Evolutionary conservation across 2,888 invertebrate species (phyloP).

Genomic region (Neelides folsomi): DNA sequence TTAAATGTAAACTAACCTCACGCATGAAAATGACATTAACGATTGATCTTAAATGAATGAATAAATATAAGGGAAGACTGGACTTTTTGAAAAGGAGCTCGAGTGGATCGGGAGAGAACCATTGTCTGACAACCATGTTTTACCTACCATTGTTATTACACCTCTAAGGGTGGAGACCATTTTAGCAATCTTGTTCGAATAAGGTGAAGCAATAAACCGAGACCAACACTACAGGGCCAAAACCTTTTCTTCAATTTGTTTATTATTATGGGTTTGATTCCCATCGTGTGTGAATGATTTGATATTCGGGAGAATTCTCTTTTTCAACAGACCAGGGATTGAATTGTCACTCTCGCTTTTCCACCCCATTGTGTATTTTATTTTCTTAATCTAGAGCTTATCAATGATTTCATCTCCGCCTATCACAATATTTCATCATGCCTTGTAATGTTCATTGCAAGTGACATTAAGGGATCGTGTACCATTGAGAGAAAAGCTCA

Average conservation of each 20-base stretch:
- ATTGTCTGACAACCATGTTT: constrained; percentile 9
- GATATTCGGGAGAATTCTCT: too few species aligned
- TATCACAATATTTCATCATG: too few species aligned
- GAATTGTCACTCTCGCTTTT: too few species aligned
- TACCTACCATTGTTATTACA: constrained; percentile 11
- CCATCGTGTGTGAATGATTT: too few species aligned
- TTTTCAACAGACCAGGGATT: too few species aligned
- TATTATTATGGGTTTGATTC: neutral
- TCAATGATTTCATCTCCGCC: too few species aligned
- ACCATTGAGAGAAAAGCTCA: too few species aligned
- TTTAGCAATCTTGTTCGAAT: constrained; percentile 5
- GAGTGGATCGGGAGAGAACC: constrained; percentile 12
- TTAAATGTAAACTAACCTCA: constrained; percentile 6
- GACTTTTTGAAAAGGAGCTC: constrained; percentile 15
- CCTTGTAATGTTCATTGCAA: too few species aligned
- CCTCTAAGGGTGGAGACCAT: constrained; percentile 17
- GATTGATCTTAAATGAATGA: constrained; percentile 7
- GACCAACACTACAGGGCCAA: constrained; percentile 9
- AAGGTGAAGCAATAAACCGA: constrained; percentile 24
- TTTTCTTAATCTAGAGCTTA: too few species aligned
- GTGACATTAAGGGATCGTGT: too few species aligned
- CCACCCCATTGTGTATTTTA: too few species aligned
- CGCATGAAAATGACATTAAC: constrained; percentile 8
- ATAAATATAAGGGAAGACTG: constrained; percentile 7
- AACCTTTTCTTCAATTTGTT: constrained; percentile 4